Base-by-base conservation (phyloP, 2,888 invertebrate genomes). In the Lepidonotus clava region DNA sequence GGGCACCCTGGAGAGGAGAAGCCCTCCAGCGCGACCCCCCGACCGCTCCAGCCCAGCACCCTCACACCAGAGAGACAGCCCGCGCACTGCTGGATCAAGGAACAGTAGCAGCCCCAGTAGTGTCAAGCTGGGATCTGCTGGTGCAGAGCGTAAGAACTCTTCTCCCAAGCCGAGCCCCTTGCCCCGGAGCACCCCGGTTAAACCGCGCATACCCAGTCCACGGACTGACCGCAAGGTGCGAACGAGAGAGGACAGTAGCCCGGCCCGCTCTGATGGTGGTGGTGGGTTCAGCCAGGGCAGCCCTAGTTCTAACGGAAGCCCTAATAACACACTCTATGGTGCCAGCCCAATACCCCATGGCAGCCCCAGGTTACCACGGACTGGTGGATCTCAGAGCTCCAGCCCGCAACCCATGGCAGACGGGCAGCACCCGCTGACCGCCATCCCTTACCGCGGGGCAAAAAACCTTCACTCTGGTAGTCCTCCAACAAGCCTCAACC, bases 381-480 rank as follows among this genome's bases (percentile, higher is more conserved):
- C 71, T 34, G 71, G 71, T 34, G n/a, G n/a, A n/a, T n/a, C n/a
- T n/a, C 36, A 34, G 21, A 71, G 71, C 21, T 46, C 46, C 21
- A 51, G 51, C 6, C 80, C 80, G 28, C 80, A 80, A 28, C 28
- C 51, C 21, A 14, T 14, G n/a, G 6, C 24, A 14, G 80, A 80
- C 34, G 46, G 80, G 5, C 24, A 24, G 5, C 41, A 56, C 38
- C 83, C 83, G 6, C n/a, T 83, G 11, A 83, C 41, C 0, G 85
- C 85, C 71, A 85, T 85, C n/a, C 85, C 85, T 14, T 85, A 85
- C 51, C 85, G 85, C 32, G 71, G 85, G 28, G 85, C 85, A n/a
- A 80, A 80, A 38, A 66, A 36, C 28, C 24, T 36, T 4, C n/a
- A 21, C 32, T 5, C 38, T 21, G 34, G 53, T 34, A 85, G 85